A percentile compares a stretch with the other conserved stretches of the same genome.
Conservation (phyloP, 1,140 invertebrate genomes). For the Bombus sylvicola region DNA sequence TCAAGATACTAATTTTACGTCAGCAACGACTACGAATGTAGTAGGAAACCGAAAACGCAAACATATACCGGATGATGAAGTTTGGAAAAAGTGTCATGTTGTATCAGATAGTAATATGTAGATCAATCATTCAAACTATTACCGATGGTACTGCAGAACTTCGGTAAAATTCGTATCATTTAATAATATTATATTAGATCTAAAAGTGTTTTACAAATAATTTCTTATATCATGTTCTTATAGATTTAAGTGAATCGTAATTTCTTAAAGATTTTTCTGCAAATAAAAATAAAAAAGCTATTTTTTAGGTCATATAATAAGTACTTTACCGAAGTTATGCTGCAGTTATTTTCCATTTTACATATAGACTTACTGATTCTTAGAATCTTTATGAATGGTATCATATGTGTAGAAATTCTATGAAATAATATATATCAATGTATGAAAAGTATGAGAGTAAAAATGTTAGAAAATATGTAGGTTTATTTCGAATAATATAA, state of each 20-base stretch:
- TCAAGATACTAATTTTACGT: constrained; percentile 3
- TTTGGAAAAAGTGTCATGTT: constrained; percentile 73
- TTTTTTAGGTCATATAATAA: neutral
- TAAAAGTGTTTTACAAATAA: neutral
- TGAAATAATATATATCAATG: constrained; percentile 27
- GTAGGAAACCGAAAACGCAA: constrained; percentile 74
- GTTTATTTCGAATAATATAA: neutral
- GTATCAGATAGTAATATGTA: constrained; percentile 67
- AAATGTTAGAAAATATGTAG: constrained; percentile 5
- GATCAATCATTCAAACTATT: constrained; percentile 43
- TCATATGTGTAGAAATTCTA: constrained; percentile 27
- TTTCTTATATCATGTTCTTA: neutral
- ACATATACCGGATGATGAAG: constrained; percentile 71
- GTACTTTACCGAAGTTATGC: constrained; percentile 11
- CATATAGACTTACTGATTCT: constrained; percentile 8
- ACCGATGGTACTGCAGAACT: constrained; percentile 6
- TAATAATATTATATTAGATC: neutral
- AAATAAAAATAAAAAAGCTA: neutral
- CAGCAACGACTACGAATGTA: constrained; percentile 1
- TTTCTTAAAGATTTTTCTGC: neutral
- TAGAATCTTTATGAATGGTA: constrained; percentile 33
- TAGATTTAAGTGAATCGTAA: neutral
- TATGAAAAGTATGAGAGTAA: constrained; percentile 13
- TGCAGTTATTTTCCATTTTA: constrained; percentile 43
- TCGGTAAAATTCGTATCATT: neutral